phyloP scores from a whole-genome alignment of 2,888 invertebrate species.

The Mythimna loreyi region DNA sequence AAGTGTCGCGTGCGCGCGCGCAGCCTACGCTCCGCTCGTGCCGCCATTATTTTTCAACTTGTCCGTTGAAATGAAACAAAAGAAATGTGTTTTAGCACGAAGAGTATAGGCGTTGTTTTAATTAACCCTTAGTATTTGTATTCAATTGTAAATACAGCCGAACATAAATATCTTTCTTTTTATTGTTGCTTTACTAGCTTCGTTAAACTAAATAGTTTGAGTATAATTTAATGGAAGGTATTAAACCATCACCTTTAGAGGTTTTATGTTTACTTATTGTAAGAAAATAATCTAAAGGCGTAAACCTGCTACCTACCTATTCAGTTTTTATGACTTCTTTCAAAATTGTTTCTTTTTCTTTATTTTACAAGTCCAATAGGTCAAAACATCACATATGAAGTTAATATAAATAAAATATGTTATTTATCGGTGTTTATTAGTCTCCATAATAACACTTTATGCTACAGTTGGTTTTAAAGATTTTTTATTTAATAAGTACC shows the following conservation, averaged over 20 bases:
- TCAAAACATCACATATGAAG: constrained; percentile 19
- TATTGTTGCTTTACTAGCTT: constrained; percentile 20
- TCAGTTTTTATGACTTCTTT: constrained; percentile 42
- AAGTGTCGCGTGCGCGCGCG: constrained; percentile 81
- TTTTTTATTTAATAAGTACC: too few relatives aligned
- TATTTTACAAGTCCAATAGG: constrained; percentile 22
- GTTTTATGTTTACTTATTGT: constrained; percentile 41
- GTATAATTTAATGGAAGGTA: constrained; percentile 36
- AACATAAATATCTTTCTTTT: constrained; percentile 14
- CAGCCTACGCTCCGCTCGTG: constrained; percentile 83
- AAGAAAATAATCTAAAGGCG: constrained; percentile 26
- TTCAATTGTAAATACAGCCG: constrained; percentile 33
- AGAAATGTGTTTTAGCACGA: constrained; percentile 64
- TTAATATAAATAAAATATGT: constrained; percentile 32
- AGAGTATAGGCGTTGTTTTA: constrained; percentile 55
- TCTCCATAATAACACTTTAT: constrained; percentile 20
- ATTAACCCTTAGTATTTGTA: constrained; percentile 52
- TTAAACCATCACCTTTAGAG: constrained; percentile 34
- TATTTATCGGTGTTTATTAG: constrained; percentile 43
- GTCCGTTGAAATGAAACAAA: constrained; percentile 78
- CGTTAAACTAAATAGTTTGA: constrained; percentile 26
- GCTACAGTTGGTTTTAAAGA: constrained; percentile 10
- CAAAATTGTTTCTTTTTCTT: constrained; percentile 27
- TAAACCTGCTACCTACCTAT: constrained; percentile 33
- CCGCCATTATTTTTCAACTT: constrained; percentile 79